phyloP scores from a whole-genome alignment of 30 jellyfish, hydroid and myxozoan species.

The Cassiopea andromeda region DNA sequence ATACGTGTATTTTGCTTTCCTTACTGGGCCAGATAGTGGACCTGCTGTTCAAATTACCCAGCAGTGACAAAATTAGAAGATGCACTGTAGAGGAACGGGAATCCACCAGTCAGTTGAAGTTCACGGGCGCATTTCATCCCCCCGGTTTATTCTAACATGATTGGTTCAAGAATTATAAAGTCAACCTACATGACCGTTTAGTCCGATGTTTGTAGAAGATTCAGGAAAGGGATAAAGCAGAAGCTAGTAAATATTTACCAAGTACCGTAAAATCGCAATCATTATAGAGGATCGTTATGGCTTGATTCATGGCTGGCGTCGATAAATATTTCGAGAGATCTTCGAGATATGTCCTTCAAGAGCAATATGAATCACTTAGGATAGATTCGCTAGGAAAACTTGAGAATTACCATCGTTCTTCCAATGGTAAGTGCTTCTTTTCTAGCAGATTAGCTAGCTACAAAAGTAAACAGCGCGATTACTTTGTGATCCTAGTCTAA shows the following conservation, averaged over 20 bases:
- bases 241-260: not conserved
- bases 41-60: too few relatives aligned
- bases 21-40: too few relatives aligned
- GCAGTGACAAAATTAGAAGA: too few relatives aligned
- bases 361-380: constrained; percentile 31
- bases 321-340: constrained; percentile 36
- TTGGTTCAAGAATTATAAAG: not conserved
- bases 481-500: too few relatives aligned
- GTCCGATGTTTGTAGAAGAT: not conserved
- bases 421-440: not conserved
- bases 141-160: not conserved
- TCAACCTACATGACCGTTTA: not conserved
- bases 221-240: not conserved
- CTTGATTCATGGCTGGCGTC: constrained; percentile 5
- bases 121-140: not conserved
- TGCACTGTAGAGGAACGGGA: not conserved
- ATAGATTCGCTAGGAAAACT: constrained; percentile 28
- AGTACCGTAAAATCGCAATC: not conserved
- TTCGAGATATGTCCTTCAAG: constrained; percentile 46
- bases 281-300: not conserved
- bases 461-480: too few relatives aligned
- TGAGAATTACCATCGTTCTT: not conserved
- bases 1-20: too few relatives aligned
- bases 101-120: not conserved
- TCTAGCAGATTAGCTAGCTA: not conserved